These are phyloP conservation scores for Embiotoca jacksoni DNA, from an alignment of 2,113 vertebrate species.

Conservation along the genomic window DNA sequence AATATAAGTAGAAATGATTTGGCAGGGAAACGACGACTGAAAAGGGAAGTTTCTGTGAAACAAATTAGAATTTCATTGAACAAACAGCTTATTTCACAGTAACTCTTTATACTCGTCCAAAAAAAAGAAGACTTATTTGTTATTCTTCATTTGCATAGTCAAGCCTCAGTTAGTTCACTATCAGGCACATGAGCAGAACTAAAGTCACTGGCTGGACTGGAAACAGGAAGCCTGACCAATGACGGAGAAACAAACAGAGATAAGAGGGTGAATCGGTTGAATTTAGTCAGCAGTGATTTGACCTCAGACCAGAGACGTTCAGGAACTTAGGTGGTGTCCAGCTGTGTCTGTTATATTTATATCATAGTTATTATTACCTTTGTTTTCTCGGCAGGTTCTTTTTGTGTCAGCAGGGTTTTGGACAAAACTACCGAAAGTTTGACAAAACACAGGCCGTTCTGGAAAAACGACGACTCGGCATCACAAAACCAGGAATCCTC, in stretches of 20 bases:
- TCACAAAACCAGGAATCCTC: no score
- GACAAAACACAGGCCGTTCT: no score
- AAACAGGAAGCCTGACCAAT: conserved; percentile 52
- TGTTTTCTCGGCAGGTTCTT: no score
- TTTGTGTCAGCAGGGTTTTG: no score
- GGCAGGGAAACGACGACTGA: conserved; percentile 63
- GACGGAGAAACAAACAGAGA: background rate
- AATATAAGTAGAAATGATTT: conserved; percentile 74
- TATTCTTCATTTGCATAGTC: conserved; percentile 2
- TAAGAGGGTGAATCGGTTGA: background rate
- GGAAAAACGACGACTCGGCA: no score
- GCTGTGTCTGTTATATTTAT: background rate
- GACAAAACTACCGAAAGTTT: no score
- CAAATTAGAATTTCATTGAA: background rate
- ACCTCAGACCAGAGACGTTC: conserved; percentile 15
- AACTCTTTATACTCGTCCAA: background rate
- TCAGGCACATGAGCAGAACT: conserved; percentile 53
- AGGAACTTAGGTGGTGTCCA: background rate
- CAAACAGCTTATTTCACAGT: conserved; percentile 35
- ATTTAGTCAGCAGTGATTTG: conserved; percentile 14
- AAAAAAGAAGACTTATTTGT: background rate
- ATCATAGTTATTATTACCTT: background rate
- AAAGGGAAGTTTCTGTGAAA: conserved; percentile 11
- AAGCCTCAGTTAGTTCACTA: conserved; percentile 59
- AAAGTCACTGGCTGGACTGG: conserved; percentile 63